Conservation (phyloP, 2,888 invertebrate species). For the Pandemis cinnamomeana region DNA sequence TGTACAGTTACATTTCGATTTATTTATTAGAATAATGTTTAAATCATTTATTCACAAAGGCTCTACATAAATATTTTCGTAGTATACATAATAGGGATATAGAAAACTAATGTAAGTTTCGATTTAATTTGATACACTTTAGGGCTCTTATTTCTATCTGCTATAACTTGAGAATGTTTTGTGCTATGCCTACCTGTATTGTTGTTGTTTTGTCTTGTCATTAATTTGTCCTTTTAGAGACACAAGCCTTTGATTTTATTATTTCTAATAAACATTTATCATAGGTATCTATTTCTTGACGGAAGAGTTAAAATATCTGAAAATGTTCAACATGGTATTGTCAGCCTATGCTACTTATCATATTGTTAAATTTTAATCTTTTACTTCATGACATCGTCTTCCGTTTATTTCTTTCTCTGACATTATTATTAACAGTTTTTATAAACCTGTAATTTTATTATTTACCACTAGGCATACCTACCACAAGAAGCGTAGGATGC, state of each 20-base stretch:
- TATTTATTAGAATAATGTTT: slow-evolving; percentile 36
- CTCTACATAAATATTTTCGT: neutral
- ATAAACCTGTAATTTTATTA: neutral
- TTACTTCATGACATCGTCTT: neutral
- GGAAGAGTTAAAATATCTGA: neutral
- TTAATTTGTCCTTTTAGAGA: neutral
- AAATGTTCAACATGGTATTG: neutral
- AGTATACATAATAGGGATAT: neutral
- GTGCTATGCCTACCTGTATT: neutral
- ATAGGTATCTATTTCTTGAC: neutral
- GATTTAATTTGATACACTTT: neutral
- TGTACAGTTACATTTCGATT: slow-evolving; percentile 51
- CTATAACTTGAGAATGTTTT: neutral
- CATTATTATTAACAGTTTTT: slow-evolving; percentile 1
- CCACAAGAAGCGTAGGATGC: neutral
- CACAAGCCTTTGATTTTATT: neutral
- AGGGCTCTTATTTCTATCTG: neutral
- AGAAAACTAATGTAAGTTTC: neutral
- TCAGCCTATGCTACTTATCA: neutral
- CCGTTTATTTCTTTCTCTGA: neutral
- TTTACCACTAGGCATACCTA: neutral
- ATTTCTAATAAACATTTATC: neutral
- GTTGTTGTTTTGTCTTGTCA: neutral
- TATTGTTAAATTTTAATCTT: neutral
- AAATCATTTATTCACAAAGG: slow-evolving; percentile 9